Conservation (phyloP, 2,113 vertebrate species). For the Planiliza haematocheilus region DNA sequence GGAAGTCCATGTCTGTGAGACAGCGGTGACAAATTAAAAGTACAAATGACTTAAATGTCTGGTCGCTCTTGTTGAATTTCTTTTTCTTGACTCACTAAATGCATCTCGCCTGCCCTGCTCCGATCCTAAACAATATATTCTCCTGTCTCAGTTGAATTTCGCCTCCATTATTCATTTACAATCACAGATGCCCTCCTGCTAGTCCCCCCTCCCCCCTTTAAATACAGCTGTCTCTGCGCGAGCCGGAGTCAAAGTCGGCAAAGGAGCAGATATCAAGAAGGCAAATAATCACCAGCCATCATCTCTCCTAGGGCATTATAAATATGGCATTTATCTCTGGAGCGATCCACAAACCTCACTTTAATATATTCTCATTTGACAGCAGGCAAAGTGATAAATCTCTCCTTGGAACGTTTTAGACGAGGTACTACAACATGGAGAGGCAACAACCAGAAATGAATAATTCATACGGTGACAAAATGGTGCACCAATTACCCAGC, state of each 20-base stretch:
- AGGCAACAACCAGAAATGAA: constrained; percentile 74
- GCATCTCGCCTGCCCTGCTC: constrained; percentile 41
- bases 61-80: constrained; percentile 15
- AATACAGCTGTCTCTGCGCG: constrained; percentile 70
- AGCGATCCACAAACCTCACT: constrained; percentile 71
- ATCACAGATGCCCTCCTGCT: constrained; percentile 53
- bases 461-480: constrained; percentile 78
- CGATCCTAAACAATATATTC: constrained; percentile 68
- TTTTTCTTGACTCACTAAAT: constrained; percentile 63
- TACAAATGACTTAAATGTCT: constrained; percentile 53
- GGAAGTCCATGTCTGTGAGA: constrained; percentile 1
- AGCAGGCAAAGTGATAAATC: constrained; percentile 78
- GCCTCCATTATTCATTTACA: constrained; percentile 73
- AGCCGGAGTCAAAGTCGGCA: constrained; percentile 65
- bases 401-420: constrained; percentile 75
- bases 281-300: constrained; percentile 82
- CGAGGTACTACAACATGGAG: constrained; percentile 74
- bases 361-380: constrained; percentile 80
- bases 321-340: constrained; percentile 84
- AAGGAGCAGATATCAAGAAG: constrained; percentile 76
- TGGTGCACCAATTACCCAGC: constrained; percentile 67
- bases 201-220: constrained; percentile 42
- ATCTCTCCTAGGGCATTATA: constrained; percentile 79
- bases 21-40: constrained; percentile 42
- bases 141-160: constrained; percentile 59